Percentiles rank a stretch among this genome's conserved stretches.
Evolutionary conservation across 2,888 invertebrate genomes (phyloP).

Genomic region (Epirrhoe tristata): DNA sequence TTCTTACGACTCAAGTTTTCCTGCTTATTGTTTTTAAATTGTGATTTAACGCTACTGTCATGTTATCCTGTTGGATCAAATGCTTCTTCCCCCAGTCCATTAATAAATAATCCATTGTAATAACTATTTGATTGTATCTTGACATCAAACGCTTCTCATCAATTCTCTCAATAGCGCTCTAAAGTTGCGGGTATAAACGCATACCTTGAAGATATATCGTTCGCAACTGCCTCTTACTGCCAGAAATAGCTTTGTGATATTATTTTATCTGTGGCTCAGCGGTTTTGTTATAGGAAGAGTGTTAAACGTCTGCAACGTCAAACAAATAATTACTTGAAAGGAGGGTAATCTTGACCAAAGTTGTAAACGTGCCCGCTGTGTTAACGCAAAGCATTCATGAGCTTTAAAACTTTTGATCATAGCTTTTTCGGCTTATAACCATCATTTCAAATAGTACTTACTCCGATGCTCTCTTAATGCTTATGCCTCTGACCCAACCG

Average conservation of each 20-base stretch:
- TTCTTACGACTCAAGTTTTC: too few species aligned
- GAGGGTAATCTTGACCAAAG: background rate
- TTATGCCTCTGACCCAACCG: background rate
- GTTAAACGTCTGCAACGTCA: background rate
- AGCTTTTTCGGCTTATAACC: too few species aligned
- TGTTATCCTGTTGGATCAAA: background rate
- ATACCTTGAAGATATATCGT: slow-evolving; percentile 48
- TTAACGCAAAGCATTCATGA: too few species aligned
- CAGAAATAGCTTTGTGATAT: slow-evolving; percentile 49
- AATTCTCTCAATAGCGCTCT: slow-evolving; percentile 36
- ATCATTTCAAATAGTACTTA: background rate
- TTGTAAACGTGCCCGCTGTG: too few species aligned
- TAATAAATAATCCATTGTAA: slow-evolving; percentile 1
- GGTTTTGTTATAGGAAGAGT: slow-evolving; percentile 51
- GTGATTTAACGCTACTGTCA: background rate
- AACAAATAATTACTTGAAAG: background rate
- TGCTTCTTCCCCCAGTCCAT: background rate
- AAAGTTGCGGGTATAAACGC: slow-evolving; percentile 33
- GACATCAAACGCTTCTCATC: slow-evolving; percentile 20
- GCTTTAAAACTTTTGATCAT: too few species aligned
- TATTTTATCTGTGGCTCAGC: slow-evolving; percentile 18
- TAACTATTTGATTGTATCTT: background rate
- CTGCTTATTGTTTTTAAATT: too few species aligned
- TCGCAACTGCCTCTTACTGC: slow-evolving; percentile 49
- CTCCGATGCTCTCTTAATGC: background rate